phyloP scores from a whole-genome alignment of 2,113 vertebrate species.

The Myiozetetes cayanensis region DNA sequence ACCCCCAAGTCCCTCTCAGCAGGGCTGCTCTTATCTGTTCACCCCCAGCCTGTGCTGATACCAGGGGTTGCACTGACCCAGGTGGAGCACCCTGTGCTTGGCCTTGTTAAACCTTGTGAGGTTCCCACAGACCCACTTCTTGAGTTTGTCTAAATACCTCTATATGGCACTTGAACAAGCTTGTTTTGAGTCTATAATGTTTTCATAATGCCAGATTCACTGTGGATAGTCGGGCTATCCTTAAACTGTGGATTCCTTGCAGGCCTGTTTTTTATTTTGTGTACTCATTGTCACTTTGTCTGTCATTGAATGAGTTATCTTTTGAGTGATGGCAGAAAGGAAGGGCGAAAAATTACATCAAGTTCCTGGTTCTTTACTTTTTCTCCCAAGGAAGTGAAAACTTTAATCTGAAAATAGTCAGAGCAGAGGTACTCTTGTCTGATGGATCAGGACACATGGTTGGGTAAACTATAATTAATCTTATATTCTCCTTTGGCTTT shows the following conservation, averaged over 20 bases:
- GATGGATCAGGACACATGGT: neutral
- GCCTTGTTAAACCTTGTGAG: neutral
- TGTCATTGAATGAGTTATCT: neutral
- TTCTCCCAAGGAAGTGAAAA: neutral
- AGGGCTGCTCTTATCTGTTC: no score
- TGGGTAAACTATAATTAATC: neutral
- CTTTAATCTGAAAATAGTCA: neutral
- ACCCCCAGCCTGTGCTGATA: no score
- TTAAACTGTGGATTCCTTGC: neutral
- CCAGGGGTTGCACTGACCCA: rapidly evolving
- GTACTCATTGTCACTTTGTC: neutral
- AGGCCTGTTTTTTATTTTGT: neutral
- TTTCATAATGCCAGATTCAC: neutral
- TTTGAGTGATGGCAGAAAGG: neutral
- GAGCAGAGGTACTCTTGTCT: neutral
- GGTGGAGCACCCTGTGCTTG: neutral
- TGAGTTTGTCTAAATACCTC: neutral
- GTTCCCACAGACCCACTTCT: neutral
- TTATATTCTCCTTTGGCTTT: neutral
- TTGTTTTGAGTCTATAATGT: neutral
- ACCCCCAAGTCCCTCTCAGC: neutral
- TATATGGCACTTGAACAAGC: neutral
- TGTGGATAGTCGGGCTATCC: neutral
- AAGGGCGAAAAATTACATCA: neutral
- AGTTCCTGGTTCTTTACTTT: neutral